These are phyloP conservation scores for Brassicogethes aeneus DNA, from an alignment of 2,888 invertebrate species.

Conservation along the genomic window DNA sequence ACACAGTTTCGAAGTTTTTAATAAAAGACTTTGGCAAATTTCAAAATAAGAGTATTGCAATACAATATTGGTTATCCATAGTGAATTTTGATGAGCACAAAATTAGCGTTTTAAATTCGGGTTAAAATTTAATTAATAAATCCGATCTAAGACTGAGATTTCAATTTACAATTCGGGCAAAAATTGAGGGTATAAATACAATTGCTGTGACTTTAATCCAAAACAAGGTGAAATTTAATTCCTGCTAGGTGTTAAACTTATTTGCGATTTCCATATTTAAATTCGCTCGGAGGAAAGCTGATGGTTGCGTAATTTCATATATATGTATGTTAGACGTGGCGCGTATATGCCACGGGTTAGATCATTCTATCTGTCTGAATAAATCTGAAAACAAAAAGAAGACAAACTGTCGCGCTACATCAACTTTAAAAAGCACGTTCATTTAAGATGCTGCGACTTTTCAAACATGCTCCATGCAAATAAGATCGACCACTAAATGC, in stretches of 20 bases:
- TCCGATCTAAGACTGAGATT: no score
- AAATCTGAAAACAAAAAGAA: constrained; percentile 20
- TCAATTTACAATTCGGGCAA: no score
- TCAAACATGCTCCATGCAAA: no score
- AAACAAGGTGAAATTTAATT: constrained; percentile 19
- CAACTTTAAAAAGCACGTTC: constrained; percentile 21
- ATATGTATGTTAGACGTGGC: constrained; percentile 19
- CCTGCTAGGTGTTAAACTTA: constrained; percentile 23
- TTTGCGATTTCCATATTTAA: constrained; percentile 26
- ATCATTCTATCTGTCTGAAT: constrained; percentile 24
- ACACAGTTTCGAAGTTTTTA: no score
- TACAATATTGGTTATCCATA: background rate
- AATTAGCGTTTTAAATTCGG: no score
- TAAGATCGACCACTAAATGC: no score
- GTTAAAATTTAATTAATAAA: no score
- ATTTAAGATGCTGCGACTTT: constrained; percentile 14
- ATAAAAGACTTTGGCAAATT: no score
- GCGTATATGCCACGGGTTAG: constrained; percentile 21
- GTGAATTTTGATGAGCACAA: no score
- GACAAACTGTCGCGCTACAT: constrained; percentile 16
- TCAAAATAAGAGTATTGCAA: no score
- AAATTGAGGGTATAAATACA: no score
- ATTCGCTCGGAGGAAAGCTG: constrained; percentile 21
- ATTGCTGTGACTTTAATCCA: no score
- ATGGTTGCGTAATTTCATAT: constrained; percentile 23